Percentiles rank a stretch among this genome's conserved stretches.
phyloP scores from a whole-genome alignment of 1,140 invertebrate species.

The Magallana gigas region DNA sequence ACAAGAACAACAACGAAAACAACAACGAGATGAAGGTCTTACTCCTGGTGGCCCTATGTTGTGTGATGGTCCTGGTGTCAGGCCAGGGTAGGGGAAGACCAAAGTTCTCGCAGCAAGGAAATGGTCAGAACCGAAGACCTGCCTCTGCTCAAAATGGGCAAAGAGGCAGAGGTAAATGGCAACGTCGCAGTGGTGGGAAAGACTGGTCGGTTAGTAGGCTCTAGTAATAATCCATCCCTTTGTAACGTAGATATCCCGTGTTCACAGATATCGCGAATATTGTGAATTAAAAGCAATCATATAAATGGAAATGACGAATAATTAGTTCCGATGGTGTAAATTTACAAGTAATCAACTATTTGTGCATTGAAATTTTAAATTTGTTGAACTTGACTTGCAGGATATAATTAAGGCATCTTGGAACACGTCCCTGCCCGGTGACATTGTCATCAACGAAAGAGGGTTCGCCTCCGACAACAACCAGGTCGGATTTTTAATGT shows the following conservation, averaged over 20 bases:
- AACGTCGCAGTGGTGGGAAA: background rate
- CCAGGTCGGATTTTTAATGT: background rate
- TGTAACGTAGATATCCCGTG: too few relatives aligned
- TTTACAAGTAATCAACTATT: background rate
- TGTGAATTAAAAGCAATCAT: too few relatives aligned
- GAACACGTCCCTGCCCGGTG: slow-evolving; percentile 6
- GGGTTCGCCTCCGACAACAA: slow-evolving; percentile 20
- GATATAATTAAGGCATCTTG: background rate
- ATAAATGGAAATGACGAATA: too few relatives aligned
- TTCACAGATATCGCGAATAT: too few relatives aligned
- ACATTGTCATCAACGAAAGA: background rate
- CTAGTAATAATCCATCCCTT: too few relatives aligned
- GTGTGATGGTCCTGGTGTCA: background rate
- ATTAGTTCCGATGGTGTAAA: too few relatives aligned
- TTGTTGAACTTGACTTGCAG: background rate
- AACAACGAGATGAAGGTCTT: background rate
- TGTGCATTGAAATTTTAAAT: background rate
- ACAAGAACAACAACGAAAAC: background rate
- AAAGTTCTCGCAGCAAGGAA: background rate
- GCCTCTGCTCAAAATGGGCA: too few relatives aligned
- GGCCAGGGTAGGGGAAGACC: background rate
- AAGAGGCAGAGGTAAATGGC: background rate
- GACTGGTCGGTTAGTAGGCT: background rate
- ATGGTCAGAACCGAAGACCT: background rate
- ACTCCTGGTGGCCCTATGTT: background rate